Evolutionary conservation across 2,113 vertebrate species (phyloP).

Genomic region (Tringa solitaria): DNA sequence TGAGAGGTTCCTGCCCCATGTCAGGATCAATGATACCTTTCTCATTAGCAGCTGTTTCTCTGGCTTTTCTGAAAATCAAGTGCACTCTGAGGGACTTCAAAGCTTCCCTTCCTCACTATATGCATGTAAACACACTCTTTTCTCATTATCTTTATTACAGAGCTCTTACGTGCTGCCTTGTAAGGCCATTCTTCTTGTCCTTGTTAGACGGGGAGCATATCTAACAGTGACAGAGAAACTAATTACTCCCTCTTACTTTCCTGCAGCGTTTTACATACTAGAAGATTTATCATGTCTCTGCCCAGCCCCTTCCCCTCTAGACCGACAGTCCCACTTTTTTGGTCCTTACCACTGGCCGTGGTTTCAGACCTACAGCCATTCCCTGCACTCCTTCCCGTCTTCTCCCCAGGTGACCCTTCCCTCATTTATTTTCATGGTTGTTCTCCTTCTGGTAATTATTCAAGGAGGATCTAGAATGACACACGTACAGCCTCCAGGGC

Average conservation of each 20-base stretch:
- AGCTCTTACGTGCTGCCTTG: background rate
- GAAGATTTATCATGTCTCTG: background rate
- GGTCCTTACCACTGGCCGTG: accelerated
- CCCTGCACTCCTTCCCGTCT: background rate
- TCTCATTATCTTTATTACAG: background rate
- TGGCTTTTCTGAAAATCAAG: background rate
- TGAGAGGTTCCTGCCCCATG: background rate
- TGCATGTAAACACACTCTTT: background rate
- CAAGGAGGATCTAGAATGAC: background rate
- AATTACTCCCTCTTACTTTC: background rate
- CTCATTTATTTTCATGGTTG: background rate
- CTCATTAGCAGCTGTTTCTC: background rate
- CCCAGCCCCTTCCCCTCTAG: background rate
- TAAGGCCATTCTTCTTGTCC: slow-evolving; percentile 8
- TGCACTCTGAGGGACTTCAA: background rate
- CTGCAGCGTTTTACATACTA: background rate
- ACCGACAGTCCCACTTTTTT: background rate
- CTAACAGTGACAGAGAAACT: background rate
- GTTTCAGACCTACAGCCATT: background rate
- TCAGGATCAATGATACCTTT: background rate
- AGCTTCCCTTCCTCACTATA: background rate
- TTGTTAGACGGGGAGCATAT: background rate
- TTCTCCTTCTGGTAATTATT: background rate
- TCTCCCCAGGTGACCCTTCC: accelerated
- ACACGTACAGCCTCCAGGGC: background rate